phyloP scores from a whole-genome alignment of 2,113 vertebrate species.

The Onychostoma macrolepis region DNA sequence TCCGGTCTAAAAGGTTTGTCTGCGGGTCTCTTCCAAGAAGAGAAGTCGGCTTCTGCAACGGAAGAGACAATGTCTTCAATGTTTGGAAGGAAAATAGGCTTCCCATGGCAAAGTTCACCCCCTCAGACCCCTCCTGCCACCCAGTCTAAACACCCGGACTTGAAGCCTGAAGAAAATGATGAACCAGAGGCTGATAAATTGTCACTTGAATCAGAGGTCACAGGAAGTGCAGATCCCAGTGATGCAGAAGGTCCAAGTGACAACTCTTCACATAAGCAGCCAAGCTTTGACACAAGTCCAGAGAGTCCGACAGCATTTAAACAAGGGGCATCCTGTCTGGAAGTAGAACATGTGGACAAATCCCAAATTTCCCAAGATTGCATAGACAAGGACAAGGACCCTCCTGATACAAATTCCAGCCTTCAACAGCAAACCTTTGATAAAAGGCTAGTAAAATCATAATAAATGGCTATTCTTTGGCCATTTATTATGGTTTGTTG shows the following conservation, averaged over 20 bases:
- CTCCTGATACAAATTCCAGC: slow-evolving; percentile 52
- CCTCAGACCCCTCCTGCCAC: slow-evolving; percentile 52
- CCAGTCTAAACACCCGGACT: slow-evolving; percentile 59
- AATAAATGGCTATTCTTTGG: slow-evolving; percentile 79
- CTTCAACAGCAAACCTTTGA: slow-evolving; percentile 63
- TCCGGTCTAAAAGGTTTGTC: slow-evolving; percentile 88
- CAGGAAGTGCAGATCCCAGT: slow-evolving; percentile 69
- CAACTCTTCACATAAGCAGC: slow-evolving; percentile 63
- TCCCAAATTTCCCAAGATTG: slow-evolving; percentile 54
- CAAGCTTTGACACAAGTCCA: slow-evolving; percentile 53
- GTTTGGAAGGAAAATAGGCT: slow-evolving; percentile 84
- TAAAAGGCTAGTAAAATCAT: slow-evolving; percentile 92
- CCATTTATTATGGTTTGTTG: slow-evolving; percentile 81
- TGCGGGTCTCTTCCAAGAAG: slow-evolving; percentile 83
- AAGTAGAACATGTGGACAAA: slow-evolving; percentile 56
- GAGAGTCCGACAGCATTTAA: slow-evolving; percentile 61
- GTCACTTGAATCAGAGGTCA: slow-evolving; percentile 65
- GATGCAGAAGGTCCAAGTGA: slow-evolving; percentile 68
- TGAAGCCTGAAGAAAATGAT: slow-evolving; percentile 43
- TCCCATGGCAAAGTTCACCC: slow-evolving; percentile 77
- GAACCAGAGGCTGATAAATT: slow-evolving; percentile 61
- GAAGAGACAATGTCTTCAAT: slow-evolving; percentile 69
- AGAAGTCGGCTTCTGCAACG: slow-evolving; percentile 65
- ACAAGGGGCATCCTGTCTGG: slow-evolving; percentile 57
- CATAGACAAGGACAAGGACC: slow-evolving; percentile 55